Evolutionary conservation across 2,888 invertebrate genomes (phyloP).

Genomic region (Eupsilia transversa): DNA sequence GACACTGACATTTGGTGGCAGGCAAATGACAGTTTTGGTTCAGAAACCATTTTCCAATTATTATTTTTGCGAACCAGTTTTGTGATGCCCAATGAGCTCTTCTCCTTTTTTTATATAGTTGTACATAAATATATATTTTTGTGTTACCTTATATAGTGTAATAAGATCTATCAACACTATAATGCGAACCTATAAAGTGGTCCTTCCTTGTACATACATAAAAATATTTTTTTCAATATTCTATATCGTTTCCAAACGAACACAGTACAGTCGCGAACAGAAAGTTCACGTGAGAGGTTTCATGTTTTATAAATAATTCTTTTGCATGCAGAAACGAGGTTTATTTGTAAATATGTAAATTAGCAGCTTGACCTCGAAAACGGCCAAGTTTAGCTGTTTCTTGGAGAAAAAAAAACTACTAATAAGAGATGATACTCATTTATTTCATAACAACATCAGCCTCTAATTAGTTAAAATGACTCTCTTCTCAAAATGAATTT

Average conservation of each 20-base stretch:
- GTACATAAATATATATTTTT: not conserved
- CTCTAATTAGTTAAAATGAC: not conserved
- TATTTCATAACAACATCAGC: not conserved
- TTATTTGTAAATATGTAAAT: not conserved
- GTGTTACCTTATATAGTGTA: not conserved
- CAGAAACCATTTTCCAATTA: constrained; percentile 2
- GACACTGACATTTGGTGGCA: constrained; percentile 17
- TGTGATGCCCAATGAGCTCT: too few relatives aligned
- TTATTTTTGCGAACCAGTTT: not conserved
- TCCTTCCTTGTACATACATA: too few relatives aligned
- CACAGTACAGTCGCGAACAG: not conserved
- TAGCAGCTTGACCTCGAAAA: not conserved
- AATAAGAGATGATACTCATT: not conserved
- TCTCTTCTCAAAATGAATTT: not conserved
- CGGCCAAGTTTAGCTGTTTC: not conserved
- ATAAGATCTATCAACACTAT: not conserved
- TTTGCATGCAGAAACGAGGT: not conserved
- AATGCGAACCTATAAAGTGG: not conserved
- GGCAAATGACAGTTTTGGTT: constrained; percentile 10
- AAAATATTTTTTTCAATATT: not conserved
- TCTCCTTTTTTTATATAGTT: not conserved
- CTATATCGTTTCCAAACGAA: constrained; percentile 10
- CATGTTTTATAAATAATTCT: not conserved
- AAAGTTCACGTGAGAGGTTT: not conserved
- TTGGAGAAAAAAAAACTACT: not conserved